Conservation (phyloP, 2,888 invertebrate species). For the Phania funesta region DNA sequence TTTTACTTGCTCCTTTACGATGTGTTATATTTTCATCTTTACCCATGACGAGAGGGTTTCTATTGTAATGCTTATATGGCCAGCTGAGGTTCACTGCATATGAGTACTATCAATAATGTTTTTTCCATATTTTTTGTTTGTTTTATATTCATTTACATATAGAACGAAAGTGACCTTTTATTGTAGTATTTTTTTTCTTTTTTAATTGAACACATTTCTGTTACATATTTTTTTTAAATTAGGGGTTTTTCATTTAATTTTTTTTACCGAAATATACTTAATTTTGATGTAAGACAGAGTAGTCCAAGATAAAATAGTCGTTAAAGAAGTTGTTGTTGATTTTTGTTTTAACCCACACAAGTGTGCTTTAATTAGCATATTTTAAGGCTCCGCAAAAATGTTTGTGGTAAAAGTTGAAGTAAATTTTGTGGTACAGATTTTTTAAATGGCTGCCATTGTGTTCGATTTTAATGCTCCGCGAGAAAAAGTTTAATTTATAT, state of each 20-base stretch:
- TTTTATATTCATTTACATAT: slow-evolving; percentile 1
- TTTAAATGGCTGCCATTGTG: neutral
- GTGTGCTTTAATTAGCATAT: neutral
- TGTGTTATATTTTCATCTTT: neutral
- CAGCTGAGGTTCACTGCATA: slow-evolving; percentile 66
- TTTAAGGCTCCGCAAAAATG: neutral
- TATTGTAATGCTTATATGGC: slow-evolving; percentile 26
- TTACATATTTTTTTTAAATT: too few species aligned
- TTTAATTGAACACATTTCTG: too few species aligned
- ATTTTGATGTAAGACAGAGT: neutral
- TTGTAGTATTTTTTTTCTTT: neutral
- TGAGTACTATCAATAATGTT: slow-evolving; percentile 58
- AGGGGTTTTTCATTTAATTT: neutral
- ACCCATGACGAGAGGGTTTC: neutral
- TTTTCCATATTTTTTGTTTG: slow-evolving; percentile 13
- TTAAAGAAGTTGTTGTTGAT: neutral
- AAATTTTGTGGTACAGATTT: neutral
- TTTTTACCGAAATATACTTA: neutral
- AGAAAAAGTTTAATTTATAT: too few species aligned
- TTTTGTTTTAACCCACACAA: neutral
- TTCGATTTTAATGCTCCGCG: neutral
- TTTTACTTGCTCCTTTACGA: neutral
- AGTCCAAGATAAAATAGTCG: neutral
- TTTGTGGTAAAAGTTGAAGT: too few species aligned
- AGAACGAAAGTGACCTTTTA: neutral